Evolutionary conservation across 2,113 vertebrate species (phyloP).

Genomic region (Colinus virginianus): DNA sequence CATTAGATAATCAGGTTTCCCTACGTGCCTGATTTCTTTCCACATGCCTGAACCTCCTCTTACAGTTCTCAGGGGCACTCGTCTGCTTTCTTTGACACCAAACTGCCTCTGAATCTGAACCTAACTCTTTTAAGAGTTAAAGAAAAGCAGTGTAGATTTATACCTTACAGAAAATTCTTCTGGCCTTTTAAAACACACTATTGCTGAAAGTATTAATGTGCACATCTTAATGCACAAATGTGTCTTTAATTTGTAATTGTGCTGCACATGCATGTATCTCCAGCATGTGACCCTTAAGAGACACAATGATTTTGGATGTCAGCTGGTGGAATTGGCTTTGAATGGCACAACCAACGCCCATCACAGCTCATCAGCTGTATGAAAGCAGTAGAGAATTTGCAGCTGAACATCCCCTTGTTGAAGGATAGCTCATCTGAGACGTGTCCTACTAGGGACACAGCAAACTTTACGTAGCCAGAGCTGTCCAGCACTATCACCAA

Average conservation of each 20-base stretch:
- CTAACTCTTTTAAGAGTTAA: neutral
- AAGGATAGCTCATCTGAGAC: neutral
- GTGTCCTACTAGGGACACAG: neutral
- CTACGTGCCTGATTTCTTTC: neutral
- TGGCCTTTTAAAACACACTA: neutral
- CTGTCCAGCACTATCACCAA: accelerated
- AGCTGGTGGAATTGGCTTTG: neutral
- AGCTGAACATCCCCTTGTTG: neutral
- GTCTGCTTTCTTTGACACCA: neutral
- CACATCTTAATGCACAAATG: neutral
- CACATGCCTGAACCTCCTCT: constrained; percentile 15
- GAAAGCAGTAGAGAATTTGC: neutral
- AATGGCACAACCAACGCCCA: neutral
- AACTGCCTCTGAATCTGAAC: neutral
- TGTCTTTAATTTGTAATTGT: neutral
- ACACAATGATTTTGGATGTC: neutral
- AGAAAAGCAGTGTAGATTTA: neutral
- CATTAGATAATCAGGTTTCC: neutral
- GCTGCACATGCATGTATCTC: neutral
- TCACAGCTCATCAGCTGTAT: neutral
- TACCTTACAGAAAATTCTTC: neutral
- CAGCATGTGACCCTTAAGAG: neutral
- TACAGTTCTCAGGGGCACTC: neutral
- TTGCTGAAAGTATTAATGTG: accelerated
- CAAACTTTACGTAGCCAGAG: neutral